Evolutionary conservation across 2,113 vertebrate species (phyloP), one percentile per base, ranked within the genome.

Genomic region (Papio anubis): DNA sequence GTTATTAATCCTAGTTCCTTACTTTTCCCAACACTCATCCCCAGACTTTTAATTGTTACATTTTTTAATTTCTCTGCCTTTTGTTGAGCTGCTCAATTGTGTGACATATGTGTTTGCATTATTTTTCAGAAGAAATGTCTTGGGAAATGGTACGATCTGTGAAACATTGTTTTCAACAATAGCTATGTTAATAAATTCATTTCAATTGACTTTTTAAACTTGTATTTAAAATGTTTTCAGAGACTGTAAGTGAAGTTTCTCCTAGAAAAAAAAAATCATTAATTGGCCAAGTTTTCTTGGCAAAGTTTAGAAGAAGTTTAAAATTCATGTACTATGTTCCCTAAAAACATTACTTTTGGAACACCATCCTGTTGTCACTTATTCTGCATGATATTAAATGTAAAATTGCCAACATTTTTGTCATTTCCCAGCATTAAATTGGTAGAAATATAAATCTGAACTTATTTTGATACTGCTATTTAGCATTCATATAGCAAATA

Each of bases 301-400:
- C 40, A 72, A 35, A 78, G 14, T 83, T 43, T 64, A 82, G 30
- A 68, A 73, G 35, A 66, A 27, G 5, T 48, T 82, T 88, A 40
- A 78, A 88, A 61, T 70, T 35, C 38, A 38, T 55, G 89, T 90
- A 30, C 35, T 0, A 6, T 70, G 91, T 88, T 72, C 43, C 48
- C 17, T 73, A 32, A 66, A 86, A 92, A 84, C n/a, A 72, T 70
- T 92, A 32, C 64, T 95, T 96, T 80, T 50, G 80, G 80, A 85
- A 82, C 40, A 73, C 83, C 68, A 61, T 40, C 40, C 38, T 40
- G 5, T 72, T 9, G 45, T 92, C 11, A 10, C 3, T 90, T 94
- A 94, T 27, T 87, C 27, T 90, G 35, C 45, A 75, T 83, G 93
- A 27, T 38, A 72, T 79, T 68, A 87, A 96, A 61, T 82, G 57